These are phyloP conservation scores for Ennomos quercinarius DNA, from an alignment of 2,888 invertebrate genomes.

Conservation along the genomic window DNA sequence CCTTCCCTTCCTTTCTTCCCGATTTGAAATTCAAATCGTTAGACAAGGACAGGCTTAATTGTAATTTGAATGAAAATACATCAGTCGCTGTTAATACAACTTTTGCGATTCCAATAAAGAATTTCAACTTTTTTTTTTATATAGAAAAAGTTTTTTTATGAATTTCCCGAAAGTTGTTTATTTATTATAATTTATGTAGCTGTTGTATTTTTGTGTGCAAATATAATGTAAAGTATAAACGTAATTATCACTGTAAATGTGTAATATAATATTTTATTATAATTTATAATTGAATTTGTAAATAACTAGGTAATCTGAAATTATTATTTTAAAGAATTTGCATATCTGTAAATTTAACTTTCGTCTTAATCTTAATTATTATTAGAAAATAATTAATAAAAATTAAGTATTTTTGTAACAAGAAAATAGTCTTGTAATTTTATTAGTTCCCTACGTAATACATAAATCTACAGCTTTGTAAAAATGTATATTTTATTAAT, in stretches of 20 bases:
- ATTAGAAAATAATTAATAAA: constrained; percentile 68
- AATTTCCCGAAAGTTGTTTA: constrained; percentile 23
- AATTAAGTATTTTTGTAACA: constrained; percentile 77
- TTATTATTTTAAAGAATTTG: constrained; percentile 61
- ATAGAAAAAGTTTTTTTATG: constrained; percentile 21
- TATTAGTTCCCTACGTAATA: constrained; percentile 59
- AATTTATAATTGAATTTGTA: constrained; percentile 66
- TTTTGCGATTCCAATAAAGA: constrained; percentile 16
- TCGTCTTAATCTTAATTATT: constrained; percentile 49
- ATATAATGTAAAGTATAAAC: constrained; percentile 35
- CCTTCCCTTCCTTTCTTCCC: constrained; percentile 41
- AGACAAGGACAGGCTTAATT: constrained; percentile 41
- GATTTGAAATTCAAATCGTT: constrained; percentile 46
- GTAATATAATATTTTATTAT: constrained; percentile 65
- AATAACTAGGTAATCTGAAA: constrained; percentile 71
- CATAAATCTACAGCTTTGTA: constrained; percentile 73
- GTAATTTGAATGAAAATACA: constrained; percentile 42
- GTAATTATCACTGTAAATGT: constrained; percentile 70
- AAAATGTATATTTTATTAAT: constrained; percentile 81
- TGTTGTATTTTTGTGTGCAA: constrained; percentile 49
- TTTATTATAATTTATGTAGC: constrained; percentile 19
- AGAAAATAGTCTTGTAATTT: constrained; percentile 62
- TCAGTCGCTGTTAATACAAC: constrained; percentile 36
- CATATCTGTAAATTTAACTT: constrained; percentile 63
- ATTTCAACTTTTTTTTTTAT: constrained; percentile 23